Evolutionary conservation across 2,888 invertebrate species (phyloP).

Genomic region (Drosophila pegasa): DNA sequence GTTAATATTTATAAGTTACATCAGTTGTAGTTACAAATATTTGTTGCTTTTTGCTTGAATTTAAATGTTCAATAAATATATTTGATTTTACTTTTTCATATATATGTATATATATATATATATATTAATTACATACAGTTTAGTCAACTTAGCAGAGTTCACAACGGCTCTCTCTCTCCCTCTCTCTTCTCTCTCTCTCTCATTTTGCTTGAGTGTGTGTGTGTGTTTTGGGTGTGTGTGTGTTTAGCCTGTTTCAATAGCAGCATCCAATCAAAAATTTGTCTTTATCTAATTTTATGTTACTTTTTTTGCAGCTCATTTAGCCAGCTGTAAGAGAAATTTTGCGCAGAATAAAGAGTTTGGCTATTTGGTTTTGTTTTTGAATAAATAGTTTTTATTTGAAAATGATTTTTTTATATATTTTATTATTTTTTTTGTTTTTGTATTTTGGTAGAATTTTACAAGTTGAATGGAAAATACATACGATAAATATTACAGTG

Average conservation of each 20-base stretch:
- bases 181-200: conserved; percentile 27
- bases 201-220: conserved; percentile 13
- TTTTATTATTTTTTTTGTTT: conserved; percentile 52
- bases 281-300: conserved; percentile 9
- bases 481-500: conserved; percentile 75
- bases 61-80: conserved; percentile 67
- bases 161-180: conserved; percentile 30
- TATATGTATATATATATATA: conserved; percentile 35
- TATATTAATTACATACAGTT: conserved; percentile 65
- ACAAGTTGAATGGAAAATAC: conserved; percentile 78
- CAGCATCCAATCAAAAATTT: conserved; percentile 32
- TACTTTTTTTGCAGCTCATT: conserved; percentile 38
- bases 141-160: conserved; percentile 56
- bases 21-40: conserved; percentile 47
- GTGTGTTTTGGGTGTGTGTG: conserved; percentile 3
- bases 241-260: conserved; percentile 13
- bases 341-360: conserved; percentile 51
- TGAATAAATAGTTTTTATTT: conserved; percentile 80
- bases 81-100: conserved; percentile 30
- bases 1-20: conserved; percentile 56
- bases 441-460: conserved; percentile 76
- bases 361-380: conserved; percentile 58
- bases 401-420: conserved; percentile 68
- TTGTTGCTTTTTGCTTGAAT: conserved; percentile 35
- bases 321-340: conserved; percentile 58